These are phyloP conservation scores for Aphelocoma californica DNA, from an alignment of 2,797 vertebrate genomes.

Conservation along the genomic window DNA sequence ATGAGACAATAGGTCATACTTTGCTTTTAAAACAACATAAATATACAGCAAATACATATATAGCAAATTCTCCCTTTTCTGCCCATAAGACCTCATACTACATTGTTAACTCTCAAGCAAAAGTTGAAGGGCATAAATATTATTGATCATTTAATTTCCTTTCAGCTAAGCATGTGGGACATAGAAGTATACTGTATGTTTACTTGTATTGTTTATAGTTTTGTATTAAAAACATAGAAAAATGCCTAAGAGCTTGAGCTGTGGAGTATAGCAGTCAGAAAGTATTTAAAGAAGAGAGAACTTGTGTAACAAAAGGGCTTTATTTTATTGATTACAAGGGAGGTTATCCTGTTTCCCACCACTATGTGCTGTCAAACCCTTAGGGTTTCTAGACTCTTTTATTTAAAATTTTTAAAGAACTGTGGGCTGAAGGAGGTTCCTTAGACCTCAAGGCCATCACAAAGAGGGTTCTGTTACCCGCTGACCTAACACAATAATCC, in stretches of 20 bases:
- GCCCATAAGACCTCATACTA: not conserved
- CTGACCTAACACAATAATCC: conserved; percentile 7
- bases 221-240: not conserved
- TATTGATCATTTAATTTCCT: not conserved
- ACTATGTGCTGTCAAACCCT: not conserved
- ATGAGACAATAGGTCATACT: conserved; percentile 15
- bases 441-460: conserved; percentile 5
- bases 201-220: not conserved
- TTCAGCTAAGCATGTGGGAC: not conserved
- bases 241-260: not conserved
- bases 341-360: not conserved
- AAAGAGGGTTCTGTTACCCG: not conserved
- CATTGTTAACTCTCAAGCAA: not conserved
- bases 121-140: not conserved
- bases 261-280: not conserved
- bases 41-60: not conserved
- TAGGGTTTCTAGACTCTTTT: conserved; percentile 6
- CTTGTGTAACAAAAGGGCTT: not conserved
- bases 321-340: conserved; percentile 18
- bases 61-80: not conserved
- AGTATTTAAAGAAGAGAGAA: not conserved
- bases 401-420: conserved; percentile 19
- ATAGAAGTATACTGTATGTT: not conserved
- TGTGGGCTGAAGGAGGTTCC: not conserved
- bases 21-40: not conserved